Percentiles rank a stretch among this genome's conserved stretches.
These are phyloP conservation scores for Varecia variegata DNA, from an alignment of 2,797 vertebrate genomes.

Conservation along the genomic window DNA sequence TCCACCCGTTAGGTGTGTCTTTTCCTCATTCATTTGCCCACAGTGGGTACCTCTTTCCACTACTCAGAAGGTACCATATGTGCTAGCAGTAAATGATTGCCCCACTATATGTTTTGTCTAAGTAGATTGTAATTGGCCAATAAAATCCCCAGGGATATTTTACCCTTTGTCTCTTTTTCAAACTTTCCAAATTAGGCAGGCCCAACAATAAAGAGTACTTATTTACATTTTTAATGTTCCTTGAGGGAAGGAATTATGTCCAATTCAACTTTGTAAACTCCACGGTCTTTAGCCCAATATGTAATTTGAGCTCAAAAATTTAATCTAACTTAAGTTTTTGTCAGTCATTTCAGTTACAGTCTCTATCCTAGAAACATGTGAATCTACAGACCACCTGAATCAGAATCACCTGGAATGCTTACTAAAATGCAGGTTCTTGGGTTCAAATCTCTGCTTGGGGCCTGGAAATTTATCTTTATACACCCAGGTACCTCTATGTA, in stretches of 20 bases:
- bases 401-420: not conserved
- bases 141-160: not conserved
- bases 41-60: not conserved
- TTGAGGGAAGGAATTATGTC: not conserved
- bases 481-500: not conserved
- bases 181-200: not conserved
- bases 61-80: not conserved
- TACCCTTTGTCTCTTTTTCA: not conserved
- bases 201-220: not conserved
- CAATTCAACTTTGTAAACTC: not conserved
- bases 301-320: slow-evolving; percentile 1
- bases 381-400: not conserved
- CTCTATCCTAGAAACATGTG: not conserved
- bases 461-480: not conserved
- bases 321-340: not conserved
- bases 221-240: not conserved
- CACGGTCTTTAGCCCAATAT: not conserved
- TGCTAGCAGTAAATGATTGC: not conserved
- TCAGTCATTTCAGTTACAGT: not conserved
- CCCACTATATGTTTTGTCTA: not conserved
- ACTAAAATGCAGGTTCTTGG: not conserved
- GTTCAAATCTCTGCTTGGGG: not conserved
- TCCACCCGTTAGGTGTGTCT: not conserved
- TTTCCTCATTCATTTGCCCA: slow-evolving; percentile 7
- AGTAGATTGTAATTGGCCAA: not conserved